phyloP scores from a whole-genome alignment of 2,797 vertebrate species.

The Oreochromis mossambicus region DNA sequence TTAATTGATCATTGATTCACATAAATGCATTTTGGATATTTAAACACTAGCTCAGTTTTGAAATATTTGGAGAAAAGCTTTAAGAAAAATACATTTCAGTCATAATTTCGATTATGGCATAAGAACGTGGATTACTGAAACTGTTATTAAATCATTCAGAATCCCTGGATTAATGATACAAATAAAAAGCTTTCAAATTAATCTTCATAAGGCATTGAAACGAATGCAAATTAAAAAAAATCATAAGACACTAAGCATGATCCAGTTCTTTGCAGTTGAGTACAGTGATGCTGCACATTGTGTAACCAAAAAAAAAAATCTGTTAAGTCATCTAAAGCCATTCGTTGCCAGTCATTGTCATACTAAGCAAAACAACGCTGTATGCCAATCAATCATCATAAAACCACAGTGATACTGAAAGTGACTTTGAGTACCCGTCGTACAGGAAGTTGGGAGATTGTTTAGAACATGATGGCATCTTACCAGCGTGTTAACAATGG shows the following conservation, averaged over 20 bases:
- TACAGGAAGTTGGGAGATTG: not conserved
- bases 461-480: not conserved
- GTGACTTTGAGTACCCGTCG: rapidly evolving
- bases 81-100: not conserved
- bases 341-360: not conserved
- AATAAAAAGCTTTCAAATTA: not conserved
- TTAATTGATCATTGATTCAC: not conserved
- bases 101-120: not conserved
- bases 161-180: not conserved
- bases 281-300: not conserved
- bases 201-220: not conserved
- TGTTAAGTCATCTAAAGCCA: not conserved
- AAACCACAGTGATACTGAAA: not conserved
- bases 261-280: not conserved
- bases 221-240: not conserved
- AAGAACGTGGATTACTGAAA: not conserved
- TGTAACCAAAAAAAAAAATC: not conserved
- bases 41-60: not conserved
- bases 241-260: not conserved
- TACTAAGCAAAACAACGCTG: not conserved
- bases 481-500: not conserved
- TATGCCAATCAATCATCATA: not conserved
- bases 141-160: not conserved
- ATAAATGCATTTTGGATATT: not conserved
- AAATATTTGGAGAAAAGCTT: not conserved